Evolutionary conservation across 2,797 vertebrate genomes (phyloP).

Genomic region (Momotus momota): DNA sequence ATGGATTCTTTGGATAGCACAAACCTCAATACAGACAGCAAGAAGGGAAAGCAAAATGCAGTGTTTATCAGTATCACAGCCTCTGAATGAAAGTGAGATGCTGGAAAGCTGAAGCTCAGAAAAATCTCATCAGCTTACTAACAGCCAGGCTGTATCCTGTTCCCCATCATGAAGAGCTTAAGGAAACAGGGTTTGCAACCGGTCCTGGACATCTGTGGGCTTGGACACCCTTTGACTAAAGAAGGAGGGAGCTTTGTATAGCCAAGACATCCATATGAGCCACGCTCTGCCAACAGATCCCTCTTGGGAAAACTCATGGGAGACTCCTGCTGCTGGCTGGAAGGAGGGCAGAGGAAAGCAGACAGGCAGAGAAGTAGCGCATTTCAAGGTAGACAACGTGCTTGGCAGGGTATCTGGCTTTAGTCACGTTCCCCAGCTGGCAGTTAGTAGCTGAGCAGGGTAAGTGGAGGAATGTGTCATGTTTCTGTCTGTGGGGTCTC

Average conservation of each 20-base stretch:
- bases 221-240: background rate
- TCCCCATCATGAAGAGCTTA: background rate
- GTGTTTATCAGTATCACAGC: background rate
- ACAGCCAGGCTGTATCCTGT: background rate
- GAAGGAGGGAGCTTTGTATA: background rate
- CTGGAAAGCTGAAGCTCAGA: background rate
- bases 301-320: background rate
- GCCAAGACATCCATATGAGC: background rate
- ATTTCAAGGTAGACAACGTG: background rate
- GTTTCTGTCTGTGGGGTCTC: background rate
- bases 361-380: background rate
- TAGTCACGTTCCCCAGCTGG: background rate
- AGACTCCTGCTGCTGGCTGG: background rate
- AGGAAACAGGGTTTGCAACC: background rate
- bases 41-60: background rate
- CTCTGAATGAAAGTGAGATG: background rate
- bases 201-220: background rate
- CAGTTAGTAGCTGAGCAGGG: background rate
- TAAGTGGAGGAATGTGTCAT: background rate
- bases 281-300: background rate
- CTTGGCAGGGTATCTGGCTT: background rate
- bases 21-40: background rate
- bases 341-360: background rate
- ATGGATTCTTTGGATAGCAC: background rate
- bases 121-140: background rate